phyloP scores from a whole-genome alignment of 2,113 vertebrate species.

The Lophius piscatorius region DNA sequence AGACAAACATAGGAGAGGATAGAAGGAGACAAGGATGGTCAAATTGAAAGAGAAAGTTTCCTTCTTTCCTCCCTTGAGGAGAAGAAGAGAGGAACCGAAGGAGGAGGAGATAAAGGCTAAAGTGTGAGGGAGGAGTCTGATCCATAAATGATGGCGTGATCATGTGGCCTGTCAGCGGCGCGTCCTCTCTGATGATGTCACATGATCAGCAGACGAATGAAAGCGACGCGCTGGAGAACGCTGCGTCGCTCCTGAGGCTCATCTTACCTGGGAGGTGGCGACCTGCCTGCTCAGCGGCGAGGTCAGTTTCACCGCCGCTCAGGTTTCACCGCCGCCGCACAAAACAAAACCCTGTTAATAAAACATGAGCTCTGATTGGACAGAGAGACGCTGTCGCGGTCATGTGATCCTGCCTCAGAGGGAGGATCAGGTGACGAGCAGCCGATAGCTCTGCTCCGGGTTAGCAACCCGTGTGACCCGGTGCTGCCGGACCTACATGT shows the following conservation, averaged over 20 bases:
- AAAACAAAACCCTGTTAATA: constrained; percentile 68
- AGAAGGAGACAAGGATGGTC: too few relatives aligned
- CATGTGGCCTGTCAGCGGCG: constrained; percentile 55
- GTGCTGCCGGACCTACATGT: too few relatives aligned
- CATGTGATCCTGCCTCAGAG: constrained; percentile 25
- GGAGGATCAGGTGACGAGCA: constrained; percentile 6
- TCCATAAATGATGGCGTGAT: constrained; percentile 65
- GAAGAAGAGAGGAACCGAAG: constrained; percentile 1
- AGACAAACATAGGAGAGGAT: too few relatives aligned
- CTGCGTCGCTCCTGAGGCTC: not conserved
- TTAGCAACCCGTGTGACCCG: too few relatives aligned
- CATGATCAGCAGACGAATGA: too few relatives aligned
- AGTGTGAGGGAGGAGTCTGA: constrained; percentile 51
- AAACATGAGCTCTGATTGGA: constrained; percentile 66
- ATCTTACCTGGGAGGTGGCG: constrained; percentile 4
- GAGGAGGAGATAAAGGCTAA: constrained; percentile 29
- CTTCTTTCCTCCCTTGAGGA: too few relatives aligned
- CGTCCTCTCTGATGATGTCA: not conserved
- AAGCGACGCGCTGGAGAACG: not conserved
- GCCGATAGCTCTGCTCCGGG: too few relatives aligned
- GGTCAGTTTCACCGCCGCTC: constrained; percentile 53
- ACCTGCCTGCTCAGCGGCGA: constrained; percentile 55
- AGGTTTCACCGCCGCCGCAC: constrained; percentile 59
- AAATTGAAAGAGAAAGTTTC: too few relatives aligned
- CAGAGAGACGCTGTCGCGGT: constrained; percentile 25